A percentile compares a stretch with the other conserved stretches of the same genome.
phyloP scores from a whole-genome alignment of 2,888 invertebrate genomes.

The Phyllotreta striolata region DNA sequence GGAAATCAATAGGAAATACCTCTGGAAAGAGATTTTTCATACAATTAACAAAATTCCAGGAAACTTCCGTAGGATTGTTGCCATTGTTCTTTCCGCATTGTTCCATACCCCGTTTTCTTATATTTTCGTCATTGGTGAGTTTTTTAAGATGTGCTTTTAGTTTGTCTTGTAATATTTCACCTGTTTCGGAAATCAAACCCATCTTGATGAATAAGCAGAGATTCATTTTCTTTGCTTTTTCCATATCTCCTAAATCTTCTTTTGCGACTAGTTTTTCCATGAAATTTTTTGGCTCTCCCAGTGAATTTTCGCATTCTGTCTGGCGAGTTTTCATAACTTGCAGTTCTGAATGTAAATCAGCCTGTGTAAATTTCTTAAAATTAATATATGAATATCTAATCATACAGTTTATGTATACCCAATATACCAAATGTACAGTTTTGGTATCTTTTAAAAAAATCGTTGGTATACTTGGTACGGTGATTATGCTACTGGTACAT shows the following conservation, averaged over 20 bases:
- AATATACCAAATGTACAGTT: no score
- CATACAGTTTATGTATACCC: no score
- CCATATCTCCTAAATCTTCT: neutral
- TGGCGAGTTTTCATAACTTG: neutral
- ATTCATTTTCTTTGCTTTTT: neutral
- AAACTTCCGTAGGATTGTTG: constrained; percentile 12
- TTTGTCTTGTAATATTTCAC: neutral
- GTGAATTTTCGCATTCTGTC: neutral
- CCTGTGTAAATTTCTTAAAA: neutral
- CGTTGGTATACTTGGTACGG: no score
- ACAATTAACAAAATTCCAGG: constrained; percentile 8
- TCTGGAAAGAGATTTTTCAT: neutral
- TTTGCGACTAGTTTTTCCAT: neutral
- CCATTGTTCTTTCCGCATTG: constrained; percentile 20
- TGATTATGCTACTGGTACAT: no score
- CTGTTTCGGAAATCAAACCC: neutral
- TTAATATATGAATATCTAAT: no score
- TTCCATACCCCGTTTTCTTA: neutral
- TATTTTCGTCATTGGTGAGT: neutral
- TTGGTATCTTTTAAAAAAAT: no score
- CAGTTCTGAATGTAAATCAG: neutral
- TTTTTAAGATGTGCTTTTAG: neutral
- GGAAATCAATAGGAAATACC: neutral
- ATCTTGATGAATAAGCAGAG: constrained; percentile 2
- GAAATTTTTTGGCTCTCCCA: constrained; percentile 6